Conservation (phyloP, 2,888 invertebrate genomes). For the Panorpa germanica region DNA sequence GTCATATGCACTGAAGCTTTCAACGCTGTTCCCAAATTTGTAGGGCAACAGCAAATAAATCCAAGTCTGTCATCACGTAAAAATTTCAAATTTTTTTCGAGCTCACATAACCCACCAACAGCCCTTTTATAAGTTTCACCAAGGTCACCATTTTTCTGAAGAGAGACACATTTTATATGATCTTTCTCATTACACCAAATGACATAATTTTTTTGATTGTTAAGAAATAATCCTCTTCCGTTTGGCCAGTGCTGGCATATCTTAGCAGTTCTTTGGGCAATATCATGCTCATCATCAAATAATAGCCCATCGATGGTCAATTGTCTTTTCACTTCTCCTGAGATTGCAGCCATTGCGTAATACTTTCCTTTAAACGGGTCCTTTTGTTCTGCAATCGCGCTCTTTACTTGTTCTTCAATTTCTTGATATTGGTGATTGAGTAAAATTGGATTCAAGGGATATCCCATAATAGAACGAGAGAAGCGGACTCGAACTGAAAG, state of each 20-base stretch:
- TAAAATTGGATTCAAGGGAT: constrained; percentile 45
- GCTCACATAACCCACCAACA: constrained; percentile 27
- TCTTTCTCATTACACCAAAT: constrained; percentile 55
- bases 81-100: constrained; percentile 32
- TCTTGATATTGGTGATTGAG: constrained; percentile 38
- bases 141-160: constrained; percentile 40
- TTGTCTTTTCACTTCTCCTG: constrained; percentile 33
- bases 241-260: constrained; percentile 49
- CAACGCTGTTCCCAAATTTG: constrained; percentile 50
- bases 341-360: constrained; percentile 33
- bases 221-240: constrained; percentile 28
- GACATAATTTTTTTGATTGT: constrained; percentile 42
- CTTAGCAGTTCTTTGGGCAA: constrained; percentile 31
- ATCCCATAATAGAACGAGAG: constrained; percentile 36
- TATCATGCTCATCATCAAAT: constrained; percentile 41
- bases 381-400: constrained; percentile 24
- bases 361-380: constrained; percentile 39
- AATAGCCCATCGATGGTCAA: constrained; percentile 42
- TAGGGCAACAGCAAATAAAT: constrained; percentile 48
- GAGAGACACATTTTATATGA: constrained; percentile 49
- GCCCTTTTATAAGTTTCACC: constrained; percentile 34
- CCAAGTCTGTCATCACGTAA: constrained; percentile 40
- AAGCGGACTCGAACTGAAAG: constrained; percentile 43
- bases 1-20: constrained; percentile 47
- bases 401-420: constrained; percentile 31